Percentiles rank a stretch among this genome's conserved stretches.
These are phyloP conservation scores for Rotaria magnacalcarata DNA, from an alignment of 2,888 invertebrate genomes.

Conservation along the genomic window DNA sequence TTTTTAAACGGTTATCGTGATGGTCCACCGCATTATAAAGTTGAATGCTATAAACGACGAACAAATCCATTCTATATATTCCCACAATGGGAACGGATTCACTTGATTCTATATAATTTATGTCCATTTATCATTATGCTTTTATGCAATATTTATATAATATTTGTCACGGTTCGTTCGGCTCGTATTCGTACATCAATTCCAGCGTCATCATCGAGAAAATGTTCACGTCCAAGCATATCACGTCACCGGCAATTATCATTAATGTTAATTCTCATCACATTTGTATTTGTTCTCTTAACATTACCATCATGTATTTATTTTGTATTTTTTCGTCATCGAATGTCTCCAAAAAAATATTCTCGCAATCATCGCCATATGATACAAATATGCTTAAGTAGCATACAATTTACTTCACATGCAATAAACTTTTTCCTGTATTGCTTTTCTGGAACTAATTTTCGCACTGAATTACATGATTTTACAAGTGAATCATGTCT, in stretches of 20 bases:
- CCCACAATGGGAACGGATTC: constrained; percentile 45
- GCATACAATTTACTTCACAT: constrained; percentile 43
- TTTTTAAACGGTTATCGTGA: constrained; percentile 36
- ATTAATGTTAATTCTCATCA: constrained; percentile 42
- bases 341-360: neutral
- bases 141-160: constrained; percentile 40
- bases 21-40: neutral
- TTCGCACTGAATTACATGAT: constrained; percentile 37
- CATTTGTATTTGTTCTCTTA: constrained; percentile 42
- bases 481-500: neutral
- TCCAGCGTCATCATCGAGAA: neutral
- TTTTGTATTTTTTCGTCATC: constrained; percentile 41
- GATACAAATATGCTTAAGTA: constrained; percentile 39
- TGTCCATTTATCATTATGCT: constrained; percentile 43
- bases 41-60: constrained; percentile 37
- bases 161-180: neutral
- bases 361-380: constrained; percentile 25
- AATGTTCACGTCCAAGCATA: neutral
- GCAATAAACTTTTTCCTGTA: constrained; percentile 45
- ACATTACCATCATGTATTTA: constrained; percentile 43
- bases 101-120: constrained; percentile 43
- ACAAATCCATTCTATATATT: constrained; percentile 39
- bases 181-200: neutral
- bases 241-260: constrained; percentile 31
- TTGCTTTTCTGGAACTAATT: constrained; percentile 44